phyloP scores from a whole-genome alignment of 2,797 vertebrate species.

The Spheniscus humboldti region DNA sequence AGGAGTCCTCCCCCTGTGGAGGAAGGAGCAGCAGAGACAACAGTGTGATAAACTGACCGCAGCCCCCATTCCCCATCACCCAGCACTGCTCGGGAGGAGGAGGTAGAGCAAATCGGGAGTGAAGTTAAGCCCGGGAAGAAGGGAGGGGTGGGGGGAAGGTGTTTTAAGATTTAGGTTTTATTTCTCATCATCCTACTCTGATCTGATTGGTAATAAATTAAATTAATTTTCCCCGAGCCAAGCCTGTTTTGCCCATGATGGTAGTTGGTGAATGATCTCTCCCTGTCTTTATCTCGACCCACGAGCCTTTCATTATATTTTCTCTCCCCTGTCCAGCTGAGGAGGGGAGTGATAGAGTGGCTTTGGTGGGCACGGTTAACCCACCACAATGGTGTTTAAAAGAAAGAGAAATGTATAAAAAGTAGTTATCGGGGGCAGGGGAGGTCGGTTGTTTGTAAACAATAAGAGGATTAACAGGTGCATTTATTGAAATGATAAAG shows the following conservation, averaged over 20 bases:
- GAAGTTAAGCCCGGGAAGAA: not conserved
- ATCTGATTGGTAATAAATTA: not conserved
- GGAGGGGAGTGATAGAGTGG: not conserved
- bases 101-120: not conserved
- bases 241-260: not conserved
- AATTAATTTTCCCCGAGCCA: not conserved
- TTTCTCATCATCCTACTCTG: not conserved
- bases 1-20: not conserved
- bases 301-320: not conserved
- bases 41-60: not conserved
- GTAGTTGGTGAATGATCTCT: not conserved
- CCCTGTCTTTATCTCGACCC: not conserved
- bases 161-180: not conserved
- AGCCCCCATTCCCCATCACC: not conserved
- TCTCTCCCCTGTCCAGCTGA: not conserved
- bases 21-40: not conserved
- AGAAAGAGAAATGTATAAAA: not conserved
- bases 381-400: not conserved
- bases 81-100: fast-evolving
- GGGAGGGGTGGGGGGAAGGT: not conserved
- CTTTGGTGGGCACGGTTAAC: not conserved
- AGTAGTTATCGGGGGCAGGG: fast-evolving
- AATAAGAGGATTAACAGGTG: not conserved
- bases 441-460: not conserved
- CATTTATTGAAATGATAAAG: not conserved